Evolutionary conservation across 2,113 vertebrate genomes (phyloP).

Genomic region (Sphaerodactylus townsendi): DNA sequence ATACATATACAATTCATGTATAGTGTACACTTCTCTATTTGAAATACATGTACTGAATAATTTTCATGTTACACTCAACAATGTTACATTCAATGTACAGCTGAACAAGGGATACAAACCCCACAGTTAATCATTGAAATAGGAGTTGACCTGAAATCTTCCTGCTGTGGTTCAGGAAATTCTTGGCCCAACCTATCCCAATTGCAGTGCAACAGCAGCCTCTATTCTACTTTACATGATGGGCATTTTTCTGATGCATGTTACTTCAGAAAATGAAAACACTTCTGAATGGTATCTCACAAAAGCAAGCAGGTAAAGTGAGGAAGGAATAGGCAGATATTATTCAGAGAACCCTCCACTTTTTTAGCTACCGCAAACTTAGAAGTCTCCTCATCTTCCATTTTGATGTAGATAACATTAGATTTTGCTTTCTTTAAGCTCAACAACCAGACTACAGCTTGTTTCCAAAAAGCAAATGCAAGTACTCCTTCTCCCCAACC

Average conservation of each 20-base stretch:
- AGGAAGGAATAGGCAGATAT: neutral
- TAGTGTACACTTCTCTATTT: no score
- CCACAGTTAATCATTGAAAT: neutral
- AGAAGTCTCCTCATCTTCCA: neutral
- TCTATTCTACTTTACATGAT: neutral
- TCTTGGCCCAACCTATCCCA: constrained; percentile 14
- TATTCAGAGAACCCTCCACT: neutral
- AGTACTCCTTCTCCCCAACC: neutral
- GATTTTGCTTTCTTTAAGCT: constrained; percentile 16
- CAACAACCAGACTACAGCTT: neutral
- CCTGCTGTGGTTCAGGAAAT: neutral
- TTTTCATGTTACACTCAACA: no score
- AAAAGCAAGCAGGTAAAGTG: constrained; percentile 19
- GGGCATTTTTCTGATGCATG: neutral
- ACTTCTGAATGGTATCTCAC: constrained; percentile 8
- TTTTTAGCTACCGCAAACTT: constrained; percentile 2
- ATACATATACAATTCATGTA: no score
- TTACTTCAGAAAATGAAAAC: neutral
- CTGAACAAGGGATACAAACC: no score
- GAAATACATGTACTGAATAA: no score
- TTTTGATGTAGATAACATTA: neutral
- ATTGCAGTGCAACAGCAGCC: neutral
- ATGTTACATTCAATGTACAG: no score
- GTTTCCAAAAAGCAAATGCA: constrained; percentile 12
- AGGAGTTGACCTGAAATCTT: neutral